A percentile compares a stretch with the other conserved stretches of the same genome.
Evolutionary conservation across 2,888 invertebrate species (phyloP).

Genomic region (Cephonodes hylas): DNA sequence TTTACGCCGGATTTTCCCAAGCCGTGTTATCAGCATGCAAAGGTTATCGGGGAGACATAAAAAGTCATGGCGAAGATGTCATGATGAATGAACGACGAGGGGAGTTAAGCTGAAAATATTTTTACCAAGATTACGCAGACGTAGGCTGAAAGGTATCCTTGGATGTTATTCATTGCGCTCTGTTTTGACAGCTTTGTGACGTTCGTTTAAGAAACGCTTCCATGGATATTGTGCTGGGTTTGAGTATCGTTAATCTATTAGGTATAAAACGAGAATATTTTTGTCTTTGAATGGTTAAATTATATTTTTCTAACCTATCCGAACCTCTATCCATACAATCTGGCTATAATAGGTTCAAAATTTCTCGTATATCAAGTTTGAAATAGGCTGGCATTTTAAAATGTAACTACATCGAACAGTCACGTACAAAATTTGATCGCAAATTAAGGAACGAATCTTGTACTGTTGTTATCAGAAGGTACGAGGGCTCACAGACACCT

Average conservation of each 20-base stretch:
- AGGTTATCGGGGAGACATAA: slow-evolving; percentile 2
- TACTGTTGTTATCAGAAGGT: too few relatives aligned
- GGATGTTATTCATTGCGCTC: not conserved
- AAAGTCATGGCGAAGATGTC: slow-evolving; percentile 8
- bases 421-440: too few relatives aligned
- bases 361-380: too few relatives aligned
- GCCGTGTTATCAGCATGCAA: slow-evolving; percentile 2
- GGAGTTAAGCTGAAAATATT: not conserved
- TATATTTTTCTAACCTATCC: too few relatives aligned
- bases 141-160: not conserved
- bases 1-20: slow-evolving; percentile 1
- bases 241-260: not conserved
- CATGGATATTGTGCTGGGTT: not conserved
- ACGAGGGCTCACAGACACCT: too few relatives aligned
- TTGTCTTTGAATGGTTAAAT: too few relatives aligned
- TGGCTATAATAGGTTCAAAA: too few relatives aligned
- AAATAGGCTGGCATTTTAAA: too few relatives aligned
- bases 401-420: too few relatives aligned
- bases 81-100: not conserved
- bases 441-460: too few relatives aligned
- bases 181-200: not conserved
- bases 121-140: not conserved
- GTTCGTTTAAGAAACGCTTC: not conserved
- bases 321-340: too few relatives aligned
- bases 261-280: too few relatives aligned